These are phyloP conservation scores for Zapornia atra DNA, from an alignment of 2,113 vertebrate genomes.

Conservation along the genomic window DNA sequence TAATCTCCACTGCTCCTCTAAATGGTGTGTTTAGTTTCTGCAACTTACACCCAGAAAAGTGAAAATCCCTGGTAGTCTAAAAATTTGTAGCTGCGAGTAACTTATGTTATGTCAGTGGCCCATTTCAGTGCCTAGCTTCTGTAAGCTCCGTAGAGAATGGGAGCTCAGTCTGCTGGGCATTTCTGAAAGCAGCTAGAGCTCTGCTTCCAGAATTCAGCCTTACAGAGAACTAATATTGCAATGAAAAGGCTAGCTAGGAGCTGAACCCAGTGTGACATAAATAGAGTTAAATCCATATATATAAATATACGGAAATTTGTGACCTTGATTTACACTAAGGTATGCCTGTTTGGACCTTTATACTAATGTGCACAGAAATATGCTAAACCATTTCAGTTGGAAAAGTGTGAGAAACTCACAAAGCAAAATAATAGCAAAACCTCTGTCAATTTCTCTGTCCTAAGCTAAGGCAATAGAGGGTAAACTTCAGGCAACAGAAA, in stretches of 20 bases:
- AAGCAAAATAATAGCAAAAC: background rate
- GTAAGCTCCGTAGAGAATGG: background rate
- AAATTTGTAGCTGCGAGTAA: background rate
- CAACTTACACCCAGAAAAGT: background rate
- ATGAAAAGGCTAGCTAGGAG: background rate
- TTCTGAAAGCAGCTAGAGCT: background rate
- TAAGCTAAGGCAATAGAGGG: background rate
- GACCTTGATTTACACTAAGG: background rate
- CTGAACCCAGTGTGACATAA: background rate
- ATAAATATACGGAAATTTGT: background rate
- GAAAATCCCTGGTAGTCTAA: background rate
- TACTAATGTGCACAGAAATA: background rate
- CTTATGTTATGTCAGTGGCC: background rate
- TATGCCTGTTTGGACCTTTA: background rate
- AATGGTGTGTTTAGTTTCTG: background rate
- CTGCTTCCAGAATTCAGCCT: background rate
- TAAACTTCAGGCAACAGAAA: background rate
- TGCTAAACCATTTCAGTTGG: background rate
- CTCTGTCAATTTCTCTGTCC: background rate
- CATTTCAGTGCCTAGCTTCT: background rate
- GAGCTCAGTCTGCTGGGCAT: background rate
- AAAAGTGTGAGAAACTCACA: background rate
- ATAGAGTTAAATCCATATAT: background rate
- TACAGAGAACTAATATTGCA: background rate
- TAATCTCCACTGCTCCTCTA: background rate